Evolutionary conservation across 2,113 vertebrate species (phyloP).

Genomic region (Genyomyrus donnyi): DNA sequence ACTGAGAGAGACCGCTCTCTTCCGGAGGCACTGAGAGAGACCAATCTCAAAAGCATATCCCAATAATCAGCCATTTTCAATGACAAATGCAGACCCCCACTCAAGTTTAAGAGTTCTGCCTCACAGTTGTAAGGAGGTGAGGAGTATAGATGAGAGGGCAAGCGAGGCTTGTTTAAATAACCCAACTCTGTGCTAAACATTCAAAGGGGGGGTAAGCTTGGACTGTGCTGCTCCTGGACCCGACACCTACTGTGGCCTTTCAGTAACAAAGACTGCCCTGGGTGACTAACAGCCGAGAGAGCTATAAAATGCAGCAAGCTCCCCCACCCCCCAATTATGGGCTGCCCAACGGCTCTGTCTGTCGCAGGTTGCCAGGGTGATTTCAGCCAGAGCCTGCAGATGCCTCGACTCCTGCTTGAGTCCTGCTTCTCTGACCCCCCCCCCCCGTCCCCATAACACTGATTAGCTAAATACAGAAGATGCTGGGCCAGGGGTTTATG

Average conservation of each 20-base stretch:
- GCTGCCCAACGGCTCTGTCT: neutral
- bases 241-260: neutral
- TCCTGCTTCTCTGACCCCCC: neutral
- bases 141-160: neutral
- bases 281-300: conserved; percentile 8
- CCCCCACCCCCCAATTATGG: neutral
- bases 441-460: neutral
- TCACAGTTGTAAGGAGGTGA: neutral
- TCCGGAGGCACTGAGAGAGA: neutral
- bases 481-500: neutral
- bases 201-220: neutral
- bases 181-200: neutral
- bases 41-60: neutral
- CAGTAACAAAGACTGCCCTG: neutral
- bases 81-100: neutral
- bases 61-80: neutral
- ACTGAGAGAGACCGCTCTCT: too few species aligned
- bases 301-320: neutral
- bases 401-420: neutral
- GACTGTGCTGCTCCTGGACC: neutral
- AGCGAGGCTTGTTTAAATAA: neutral
- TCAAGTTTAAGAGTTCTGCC: neutral
- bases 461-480: neutral
- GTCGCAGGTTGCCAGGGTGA: neutral
- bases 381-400: neutral